Evolutionary conservation across 2,797 vertebrate species (phyloP), one percentile per base, ranked within the genome.

Genomic region (Onychomys torridus): DNA sequence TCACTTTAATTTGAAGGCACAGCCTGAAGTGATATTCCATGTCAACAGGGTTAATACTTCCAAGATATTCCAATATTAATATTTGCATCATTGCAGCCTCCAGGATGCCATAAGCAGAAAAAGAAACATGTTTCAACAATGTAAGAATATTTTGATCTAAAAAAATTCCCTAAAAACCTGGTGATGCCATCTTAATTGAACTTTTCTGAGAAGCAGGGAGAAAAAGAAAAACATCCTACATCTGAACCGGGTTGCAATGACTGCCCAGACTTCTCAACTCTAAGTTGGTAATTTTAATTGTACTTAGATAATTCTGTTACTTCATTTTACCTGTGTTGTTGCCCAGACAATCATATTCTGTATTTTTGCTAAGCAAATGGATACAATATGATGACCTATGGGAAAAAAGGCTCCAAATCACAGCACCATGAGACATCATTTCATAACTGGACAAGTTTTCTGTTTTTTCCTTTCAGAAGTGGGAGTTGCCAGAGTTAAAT

Each of bases 221-320:
- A 25, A 86, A 65, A 3, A 81, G 69, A 4, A 86, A 86, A 82
- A 40, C 25, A 34, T 32, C 1, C n/a, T 57, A 86, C 29, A 59
- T 73, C 7, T 55, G 73, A 92, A 61, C 95, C 93, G 91, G 89
- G 25, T 69, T 0, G 0, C 13, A 95, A 84, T 59, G 27, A 63
- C 4, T 84, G 2, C 23, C 14, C n/a, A 88, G 69, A 76, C 10
- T 83, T 91, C 69, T 87, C 75, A 84, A 95, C 14, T 0, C 0
- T 81, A 96, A 96, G 43, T 69, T 95, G 55, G 17, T 94, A 71
- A 95, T 91, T 95, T 95, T 96, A 95, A 91, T 93, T 91, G 77
- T 21, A 61, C 9, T 69, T 59, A 89, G 78, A 92, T 65, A 93
- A 90, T 94, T 87, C 90, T 12, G n/a, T 89, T 93, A 91, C 55